Conservation (phyloP, 2,797 vertebrate species). For the Scarus forsteni region DNA sequence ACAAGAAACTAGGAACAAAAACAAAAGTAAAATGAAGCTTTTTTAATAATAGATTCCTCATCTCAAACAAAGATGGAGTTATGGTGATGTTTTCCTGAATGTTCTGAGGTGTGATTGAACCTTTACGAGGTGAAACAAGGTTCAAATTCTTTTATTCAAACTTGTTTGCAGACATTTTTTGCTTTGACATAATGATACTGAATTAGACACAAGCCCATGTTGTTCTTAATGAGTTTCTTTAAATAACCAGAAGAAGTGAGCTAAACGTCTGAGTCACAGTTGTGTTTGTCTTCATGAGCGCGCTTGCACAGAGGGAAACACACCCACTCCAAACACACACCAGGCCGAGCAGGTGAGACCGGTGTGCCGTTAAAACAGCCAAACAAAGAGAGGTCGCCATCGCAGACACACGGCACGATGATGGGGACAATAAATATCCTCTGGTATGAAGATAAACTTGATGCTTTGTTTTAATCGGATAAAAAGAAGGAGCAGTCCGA, state of each 20-base stretch:
- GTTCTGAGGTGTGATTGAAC: too few relatives aligned
- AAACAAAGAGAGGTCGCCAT: conserved; percentile 21
- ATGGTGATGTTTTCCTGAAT: neutral
- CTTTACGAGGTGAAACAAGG: neutral
- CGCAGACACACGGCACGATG: neutral
- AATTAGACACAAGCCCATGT: neutral
- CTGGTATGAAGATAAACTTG: conserved; percentile 9
- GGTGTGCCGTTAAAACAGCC: conserved; percentile 39
- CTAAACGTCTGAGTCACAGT: neutral
- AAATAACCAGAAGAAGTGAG: conserved; percentile 18
- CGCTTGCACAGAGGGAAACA: neutral
- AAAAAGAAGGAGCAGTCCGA: neutral
- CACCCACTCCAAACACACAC: conserved; percentile 16
- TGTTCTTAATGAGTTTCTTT: neutral
- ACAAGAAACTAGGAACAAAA: too few relatives aligned
- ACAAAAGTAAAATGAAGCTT: too few relatives aligned
- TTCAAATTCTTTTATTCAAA: neutral
- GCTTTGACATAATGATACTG: neutral
- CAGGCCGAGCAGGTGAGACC: conserved; percentile 53
- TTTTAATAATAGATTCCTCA: too few relatives aligned
- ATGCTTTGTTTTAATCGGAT: neutral
- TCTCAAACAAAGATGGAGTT: too few relatives aligned
- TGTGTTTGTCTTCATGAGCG: conserved; percentile 19
- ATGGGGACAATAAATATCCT: neutral
- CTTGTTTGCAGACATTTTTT: neutral